Evolutionary conservation across 1,140 invertebrate genomes (phyloP), one percentile per base, ranked within the genome.

Genomic region (Adoxophyes honmai): DNA sequence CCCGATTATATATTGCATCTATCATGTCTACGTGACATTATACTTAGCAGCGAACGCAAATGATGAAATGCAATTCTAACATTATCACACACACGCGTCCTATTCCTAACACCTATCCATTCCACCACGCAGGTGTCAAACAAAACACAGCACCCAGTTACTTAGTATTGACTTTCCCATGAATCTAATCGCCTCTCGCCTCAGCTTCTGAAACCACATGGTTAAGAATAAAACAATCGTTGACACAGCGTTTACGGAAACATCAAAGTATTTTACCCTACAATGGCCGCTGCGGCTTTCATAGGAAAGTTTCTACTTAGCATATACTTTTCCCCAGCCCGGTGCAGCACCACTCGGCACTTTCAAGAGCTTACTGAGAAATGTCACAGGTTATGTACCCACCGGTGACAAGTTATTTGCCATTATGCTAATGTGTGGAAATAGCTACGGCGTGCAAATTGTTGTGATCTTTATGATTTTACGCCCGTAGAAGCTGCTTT

Each of bases 361-460:
- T 13, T 38, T 11, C 16, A 18, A 14, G 10, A 16, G 42, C 16
- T 48, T 48, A 48, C 18, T 48, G 0, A 11, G 42, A 44, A 44
- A 44, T 44, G 39, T 48, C 42, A 48, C 42, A 48, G 42, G 42
- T 48, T 44, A 21, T 3, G 16, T 44, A 28, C 21, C 21, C 21
- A 48, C 21, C 16, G 42, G 42, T 48, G 42, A 48, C 42, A 48
- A 48, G 42, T 48, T 48, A 48, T 48, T 48, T 28, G 9, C 42
- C 42, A 33, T 48, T 48, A 48, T 48, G 42, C 21, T 48, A 48
- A 48, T 48, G 42, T 48, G 21, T 28, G n/a, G 42, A 48, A 18
- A 18, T 44, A 18, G 39, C 18, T 21, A 18, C n/a, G n/a, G 18
- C 21, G 18, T 48, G 42, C 42, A 48, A 48, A 48, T 48, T 48